Conservation (phyloP, 2,113 vertebrate species). For the Megaleporinus macrocephalus region DNA sequence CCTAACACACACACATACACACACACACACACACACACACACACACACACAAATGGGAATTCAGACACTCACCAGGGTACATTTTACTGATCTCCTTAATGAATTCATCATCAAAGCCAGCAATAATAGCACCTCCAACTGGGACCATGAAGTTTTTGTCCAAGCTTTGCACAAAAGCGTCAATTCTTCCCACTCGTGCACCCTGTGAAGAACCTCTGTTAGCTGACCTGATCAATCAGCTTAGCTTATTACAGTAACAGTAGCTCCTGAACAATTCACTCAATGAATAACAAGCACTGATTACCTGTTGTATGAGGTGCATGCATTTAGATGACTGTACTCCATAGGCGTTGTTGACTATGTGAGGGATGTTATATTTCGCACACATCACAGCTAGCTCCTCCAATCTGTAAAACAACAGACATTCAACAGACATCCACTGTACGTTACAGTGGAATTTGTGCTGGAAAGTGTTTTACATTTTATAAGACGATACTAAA, state of each 20-base stretch:
- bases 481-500: too few species aligned
- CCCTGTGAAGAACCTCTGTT: slow-evolving; percentile 75
- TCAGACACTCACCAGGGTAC: slow-evolving; percentile 87
- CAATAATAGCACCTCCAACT: slow-evolving; percentile 97
- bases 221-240: slow-evolving; percentile 2
- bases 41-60: neutral
- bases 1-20: too few species aligned
- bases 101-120: slow-evolving; percentile 91
- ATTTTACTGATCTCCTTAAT: slow-evolving; percentile 95
- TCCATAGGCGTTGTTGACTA: slow-evolving; percentile 97
- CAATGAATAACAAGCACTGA: neutral
- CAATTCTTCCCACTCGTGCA: slow-evolving; percentile 90
- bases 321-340: slow-evolving; percentile 97
- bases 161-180: slow-evolving; percentile 97
- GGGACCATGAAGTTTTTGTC: slow-evolving; percentile 99
- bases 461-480: too few species aligned
- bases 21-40: too few species aligned
- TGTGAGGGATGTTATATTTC: slow-evolving; percentile 87
- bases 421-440: slow-evolving; percentile 4
- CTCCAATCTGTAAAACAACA: slow-evolving; percentile 80
- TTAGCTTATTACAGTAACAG: neutral
- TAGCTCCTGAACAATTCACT: neutral
- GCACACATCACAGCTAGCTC: slow-evolving; percentile 88
- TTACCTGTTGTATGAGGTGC: slow-evolving; percentile 97
- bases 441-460: too few species aligned